phyloP scores from a whole-genome alignment of 2,797 vertebrate genomes.

The Saxicola maurus region DNA sequence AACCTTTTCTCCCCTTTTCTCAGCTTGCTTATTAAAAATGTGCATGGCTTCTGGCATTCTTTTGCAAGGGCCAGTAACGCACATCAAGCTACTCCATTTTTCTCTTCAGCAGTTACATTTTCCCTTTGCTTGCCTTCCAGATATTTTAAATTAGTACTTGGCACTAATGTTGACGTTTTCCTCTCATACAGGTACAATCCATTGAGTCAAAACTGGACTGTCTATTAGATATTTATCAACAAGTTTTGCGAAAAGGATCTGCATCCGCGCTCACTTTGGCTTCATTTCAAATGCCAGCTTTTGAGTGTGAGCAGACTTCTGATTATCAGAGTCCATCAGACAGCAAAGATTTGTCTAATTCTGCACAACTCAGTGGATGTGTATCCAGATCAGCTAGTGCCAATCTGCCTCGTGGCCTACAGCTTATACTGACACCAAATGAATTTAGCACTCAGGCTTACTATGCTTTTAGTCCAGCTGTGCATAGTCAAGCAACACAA shows the following conservation, averaged over 20 bases:
- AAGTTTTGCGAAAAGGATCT: constrained; percentile 90
- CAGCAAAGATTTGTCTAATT: constrained; percentile 85
- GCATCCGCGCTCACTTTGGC: constrained; percentile 87
- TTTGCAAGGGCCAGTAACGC: not conserved
- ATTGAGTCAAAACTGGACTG: constrained; percentile 96
- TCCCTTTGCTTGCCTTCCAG: not conserved
- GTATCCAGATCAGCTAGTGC: constrained; percentile 82
- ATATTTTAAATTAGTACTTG: not conserved
- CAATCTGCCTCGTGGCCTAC: constrained; percentile 87
- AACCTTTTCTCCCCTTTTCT: not conserved
- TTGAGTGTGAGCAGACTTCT: constrained; percentile 94
- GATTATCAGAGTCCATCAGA: constrained; percentile 90
- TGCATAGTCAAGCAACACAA: constrained; percentile 77
- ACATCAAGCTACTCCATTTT: not conserved
- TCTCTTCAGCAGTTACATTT: not conserved
- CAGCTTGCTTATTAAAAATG: not conserved
- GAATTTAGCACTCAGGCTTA: constrained; percentile 85
- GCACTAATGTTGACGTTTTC: not conserved
- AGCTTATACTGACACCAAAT: constrained; percentile 88
- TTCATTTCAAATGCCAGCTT: constrained; percentile 86
- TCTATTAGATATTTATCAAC: constrained; percentile 92
- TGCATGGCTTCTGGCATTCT: not conserved
- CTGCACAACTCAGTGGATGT: constrained; percentile 82
- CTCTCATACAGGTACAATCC: constrained; percentile 85
- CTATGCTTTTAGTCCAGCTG: constrained; percentile 81